These are phyloP conservation scores for Turdus rufiventris DNA, from an alignment of 2,113 vertebrate species.

Conservation along the genomic window DNA sequence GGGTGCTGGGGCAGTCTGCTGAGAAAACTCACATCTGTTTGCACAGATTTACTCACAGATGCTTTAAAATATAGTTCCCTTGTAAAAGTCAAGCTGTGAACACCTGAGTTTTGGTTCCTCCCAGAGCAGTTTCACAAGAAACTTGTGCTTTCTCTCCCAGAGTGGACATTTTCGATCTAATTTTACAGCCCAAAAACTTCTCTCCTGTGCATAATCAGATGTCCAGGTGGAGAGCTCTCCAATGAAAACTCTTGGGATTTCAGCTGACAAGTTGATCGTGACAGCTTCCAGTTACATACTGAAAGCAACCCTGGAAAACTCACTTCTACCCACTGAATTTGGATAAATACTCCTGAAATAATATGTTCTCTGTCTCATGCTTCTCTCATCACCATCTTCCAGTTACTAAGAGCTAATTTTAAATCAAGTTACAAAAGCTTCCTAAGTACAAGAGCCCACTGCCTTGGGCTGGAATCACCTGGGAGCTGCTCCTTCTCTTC, in stretches of 20 bases:
- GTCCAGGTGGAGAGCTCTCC: neutral
- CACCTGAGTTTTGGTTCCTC: neutral
- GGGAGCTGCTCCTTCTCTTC: neutral
- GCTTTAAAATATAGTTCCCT: neutral
- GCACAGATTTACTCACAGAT: neutral
- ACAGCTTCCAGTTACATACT: neutral
- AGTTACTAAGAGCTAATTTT: conserved; percentile 44
- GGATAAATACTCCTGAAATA: neutral
- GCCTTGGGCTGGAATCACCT: neutral
- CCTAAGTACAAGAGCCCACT: conserved; percentile 18
- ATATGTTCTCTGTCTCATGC: neutral
- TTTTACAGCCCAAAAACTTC: neutral
- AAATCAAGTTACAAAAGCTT: conserved; percentile 19
- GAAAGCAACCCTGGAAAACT: neutral
- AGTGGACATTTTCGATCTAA: neutral
- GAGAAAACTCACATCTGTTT: neutral
- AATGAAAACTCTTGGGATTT: neutral
- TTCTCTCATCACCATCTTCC: neutral
- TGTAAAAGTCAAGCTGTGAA: neutral
- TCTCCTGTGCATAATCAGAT: neutral
- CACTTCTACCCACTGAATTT: neutral
- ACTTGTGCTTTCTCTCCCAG: neutral
- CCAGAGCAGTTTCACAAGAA: neutral
- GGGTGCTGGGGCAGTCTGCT: neutral
- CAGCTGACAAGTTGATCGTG: neutral